These are phyloP conservation scores for Vultur gryphus DNA, from an alignment of 2,797 vertebrate species.

Conservation along the genomic window DNA sequence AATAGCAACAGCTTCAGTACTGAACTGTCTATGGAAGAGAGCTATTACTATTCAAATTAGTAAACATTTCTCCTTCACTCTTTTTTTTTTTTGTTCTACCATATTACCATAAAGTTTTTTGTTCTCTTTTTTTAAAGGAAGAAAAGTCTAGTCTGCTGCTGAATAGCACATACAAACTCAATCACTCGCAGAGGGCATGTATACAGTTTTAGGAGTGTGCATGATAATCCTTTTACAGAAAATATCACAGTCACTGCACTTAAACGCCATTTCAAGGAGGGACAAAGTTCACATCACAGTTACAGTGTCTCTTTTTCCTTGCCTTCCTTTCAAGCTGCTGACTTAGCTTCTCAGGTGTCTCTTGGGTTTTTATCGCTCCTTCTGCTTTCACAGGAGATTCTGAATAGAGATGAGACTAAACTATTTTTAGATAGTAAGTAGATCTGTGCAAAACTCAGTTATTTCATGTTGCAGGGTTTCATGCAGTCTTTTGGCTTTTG, in stretches of 20 bases:
- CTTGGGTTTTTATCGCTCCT: not conserved
- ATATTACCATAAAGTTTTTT: not conserved
- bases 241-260: not conserved
- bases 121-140: not conserved
- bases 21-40: not conserved
- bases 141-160: not conserved
- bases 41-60: not conserved
- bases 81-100: not conserved
- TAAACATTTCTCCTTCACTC: not conserved
- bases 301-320: not conserved
- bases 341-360: not conserved
- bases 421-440: constrained; percentile 25
- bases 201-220: not conserved
- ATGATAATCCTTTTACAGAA: not conserved
- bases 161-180: not conserved
- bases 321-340: not conserved
- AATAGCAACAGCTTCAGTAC: not conserved
- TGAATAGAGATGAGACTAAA: constrained; percentile 14
- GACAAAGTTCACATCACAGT: not conserved
- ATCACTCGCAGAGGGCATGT: not conserved
- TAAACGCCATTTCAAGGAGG: not conserved
- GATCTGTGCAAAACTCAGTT: not conserved
- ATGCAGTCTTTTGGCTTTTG: not conserved
- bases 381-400: not conserved
- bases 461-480: not conserved